Conservation (phyloP, 2,888 invertebrate species). For the Glyphotaelius pellucidus region DNA sequence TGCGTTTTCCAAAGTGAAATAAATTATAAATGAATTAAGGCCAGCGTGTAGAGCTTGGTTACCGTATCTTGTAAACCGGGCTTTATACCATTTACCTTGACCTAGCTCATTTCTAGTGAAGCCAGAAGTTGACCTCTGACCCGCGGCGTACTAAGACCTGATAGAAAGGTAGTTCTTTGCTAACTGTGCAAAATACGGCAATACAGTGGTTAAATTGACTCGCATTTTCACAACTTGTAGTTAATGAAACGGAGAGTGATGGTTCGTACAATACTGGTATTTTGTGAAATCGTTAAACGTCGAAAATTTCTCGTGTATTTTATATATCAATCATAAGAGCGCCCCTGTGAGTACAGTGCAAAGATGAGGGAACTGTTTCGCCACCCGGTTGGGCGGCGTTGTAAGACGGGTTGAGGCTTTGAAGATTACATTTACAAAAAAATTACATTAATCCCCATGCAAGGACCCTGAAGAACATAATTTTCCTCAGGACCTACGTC, state of each 20-base stretch:
- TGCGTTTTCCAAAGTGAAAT: neutral
- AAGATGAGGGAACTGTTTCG: too few species aligned
- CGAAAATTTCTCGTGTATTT: neutral
- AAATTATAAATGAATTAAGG: neutral
- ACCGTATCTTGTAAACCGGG: neutral
- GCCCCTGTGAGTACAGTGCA: too few species aligned
- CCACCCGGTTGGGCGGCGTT: too few species aligned
- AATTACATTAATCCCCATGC: too few species aligned
- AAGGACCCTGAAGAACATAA: too few species aligned
- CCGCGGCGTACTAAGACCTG: neutral
- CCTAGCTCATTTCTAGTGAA: neutral
- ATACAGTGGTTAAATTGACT: neutral
- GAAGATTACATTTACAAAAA: too few species aligned
- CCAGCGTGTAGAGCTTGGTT: neutral
- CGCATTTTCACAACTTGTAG: conserved; percentile 2
- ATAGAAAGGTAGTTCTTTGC: neutral
- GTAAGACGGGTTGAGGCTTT: too few species aligned
- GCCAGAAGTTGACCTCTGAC: neutral
- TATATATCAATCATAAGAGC: too few species aligned
- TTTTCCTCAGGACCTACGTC: too few species aligned
- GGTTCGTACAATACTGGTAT: neutral
- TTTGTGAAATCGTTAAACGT: neutral
- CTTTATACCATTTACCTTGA: neutral
- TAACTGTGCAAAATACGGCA: neutral
- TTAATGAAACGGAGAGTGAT: neutral